Conservation (phyloP, 2,888 invertebrate genomes). For the Drosophila percnosoma region DNA sequence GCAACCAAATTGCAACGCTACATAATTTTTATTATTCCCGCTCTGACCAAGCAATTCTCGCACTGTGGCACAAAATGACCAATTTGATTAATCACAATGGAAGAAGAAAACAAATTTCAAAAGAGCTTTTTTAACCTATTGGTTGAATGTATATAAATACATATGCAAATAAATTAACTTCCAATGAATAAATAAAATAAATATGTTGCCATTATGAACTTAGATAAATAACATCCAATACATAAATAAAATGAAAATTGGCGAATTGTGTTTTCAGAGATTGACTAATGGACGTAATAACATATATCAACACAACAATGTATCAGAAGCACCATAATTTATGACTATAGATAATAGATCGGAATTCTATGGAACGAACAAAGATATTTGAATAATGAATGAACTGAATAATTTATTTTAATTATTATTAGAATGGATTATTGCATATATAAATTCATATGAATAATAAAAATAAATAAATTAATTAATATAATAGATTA, state of each 20-base stretch:
- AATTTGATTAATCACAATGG: not conserved
- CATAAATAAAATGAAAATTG: not conserved
- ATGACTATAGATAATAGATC: not conserved
- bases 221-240: not conserved
- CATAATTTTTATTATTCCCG: slow-evolving; percentile 75
- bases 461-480: not conserved
- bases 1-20: slow-evolving; percentile 74
- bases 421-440: not conserved
- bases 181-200: not conserved
- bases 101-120: not conserved
- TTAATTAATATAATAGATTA: not conserved
- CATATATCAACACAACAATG: slow-evolving; percentile 1
- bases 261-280: not conserved
- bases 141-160: not conserved
- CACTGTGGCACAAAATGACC: slow-evolving; percentile 52
- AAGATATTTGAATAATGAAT: not conserved
- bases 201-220: not conserved
- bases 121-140: not conserved
- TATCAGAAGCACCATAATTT: not conserved
- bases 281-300: slow-evolving; percentile 1
- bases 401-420: not conserved
- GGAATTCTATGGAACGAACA: not conserved
- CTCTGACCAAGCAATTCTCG: slow-evolving; percentile 49
- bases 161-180: not conserved
- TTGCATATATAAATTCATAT: not conserved